phyloP scores from a whole-genome alignment of 1,140 invertebrate genomes.

The Epicauta chinensis region DNA sequence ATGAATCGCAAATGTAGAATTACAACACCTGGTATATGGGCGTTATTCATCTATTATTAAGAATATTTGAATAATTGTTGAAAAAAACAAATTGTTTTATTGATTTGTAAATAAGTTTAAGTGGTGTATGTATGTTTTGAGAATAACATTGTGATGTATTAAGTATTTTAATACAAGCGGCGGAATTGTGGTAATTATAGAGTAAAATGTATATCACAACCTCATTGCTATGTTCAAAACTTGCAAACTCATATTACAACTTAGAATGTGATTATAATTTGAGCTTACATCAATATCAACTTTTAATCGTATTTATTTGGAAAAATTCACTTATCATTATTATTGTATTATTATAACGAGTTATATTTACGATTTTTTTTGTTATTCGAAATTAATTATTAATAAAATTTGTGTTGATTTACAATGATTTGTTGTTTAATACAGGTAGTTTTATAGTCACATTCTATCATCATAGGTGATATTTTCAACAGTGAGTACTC shows the following conservation, averaged over 20 bases:
- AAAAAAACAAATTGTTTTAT: no score
- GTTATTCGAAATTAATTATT: not conserved
- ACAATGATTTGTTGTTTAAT: not conserved
- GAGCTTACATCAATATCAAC: not conserved
- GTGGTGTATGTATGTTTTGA: no score
- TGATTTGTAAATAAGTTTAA: no score
- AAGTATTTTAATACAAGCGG: slow-evolving; percentile 13
- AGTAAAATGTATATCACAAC: slow-evolving; percentile 15
- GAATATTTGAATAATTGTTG: no score
- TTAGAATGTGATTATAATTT: slow-evolving; percentile 11
- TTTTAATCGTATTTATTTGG: not conserved
- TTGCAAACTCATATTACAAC: slow-evolving; percentile 7
- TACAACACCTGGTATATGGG: no score
- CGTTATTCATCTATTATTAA: no score
- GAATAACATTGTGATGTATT: not conserved
- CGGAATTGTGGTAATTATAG: slow-evolving; percentile 15
- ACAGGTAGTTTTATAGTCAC: not conserved
- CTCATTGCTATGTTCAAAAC: slow-evolving; percentile 12
- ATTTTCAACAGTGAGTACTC: slow-evolving; percentile 8
- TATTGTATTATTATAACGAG: not conserved
- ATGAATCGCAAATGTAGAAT: no score
- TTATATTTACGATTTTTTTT: not conserved
- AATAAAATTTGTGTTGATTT: not conserved
- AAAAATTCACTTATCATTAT: not conserved
- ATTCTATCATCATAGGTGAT: slow-evolving; percentile 1